Evolutionary conservation across 2,797 vertebrate species (phyloP).

Genomic region (Pipistrellus pygmaeus): DNA sequence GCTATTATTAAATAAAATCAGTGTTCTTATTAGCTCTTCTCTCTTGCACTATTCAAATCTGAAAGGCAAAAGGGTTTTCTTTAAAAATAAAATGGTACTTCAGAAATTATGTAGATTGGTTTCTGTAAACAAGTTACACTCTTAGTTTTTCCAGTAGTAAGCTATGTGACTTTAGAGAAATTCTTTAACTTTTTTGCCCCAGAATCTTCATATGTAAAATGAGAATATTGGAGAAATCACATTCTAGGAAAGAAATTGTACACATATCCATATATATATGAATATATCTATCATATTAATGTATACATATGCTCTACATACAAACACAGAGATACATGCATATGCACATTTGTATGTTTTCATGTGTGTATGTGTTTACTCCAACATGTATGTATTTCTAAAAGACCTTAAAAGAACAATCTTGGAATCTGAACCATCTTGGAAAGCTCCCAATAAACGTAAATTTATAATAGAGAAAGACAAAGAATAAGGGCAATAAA

Average conservation of each 20-base stretch:
- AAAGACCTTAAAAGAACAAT: not conserved
- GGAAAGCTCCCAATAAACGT: not conserved
- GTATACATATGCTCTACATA: not conserved
- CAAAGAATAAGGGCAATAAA: not conserved
- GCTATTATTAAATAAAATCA: slow-evolving; percentile 46
- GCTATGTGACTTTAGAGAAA: not conserved
- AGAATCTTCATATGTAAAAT: slow-evolving; percentile 32
- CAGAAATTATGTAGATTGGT: not conserved
- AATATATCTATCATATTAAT: not conserved
- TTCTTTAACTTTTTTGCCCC: not conserved
- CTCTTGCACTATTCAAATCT: slow-evolving; percentile 36
- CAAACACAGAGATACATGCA: not conserved
- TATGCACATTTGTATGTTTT: not conserved
- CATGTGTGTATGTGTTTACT: not conserved
- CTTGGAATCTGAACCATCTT: not conserved
- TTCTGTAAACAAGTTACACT: slow-evolving; percentile 43
- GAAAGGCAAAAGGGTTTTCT: not conserved
- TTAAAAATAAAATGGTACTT: slow-evolving; percentile 30
- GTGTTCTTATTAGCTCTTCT: not conserved
- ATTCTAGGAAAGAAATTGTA: not conserved
- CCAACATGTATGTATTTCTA: not conserved
- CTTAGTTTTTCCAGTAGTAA: slow-evolving; percentile 23
- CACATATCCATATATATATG: not conserved
- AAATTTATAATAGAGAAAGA: slow-evolving; percentile 11
- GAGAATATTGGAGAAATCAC: not conserved